Evolutionary conservation across 2,113 vertebrate genomes (phyloP).

Genomic region (Ciconia maguari): DNA sequence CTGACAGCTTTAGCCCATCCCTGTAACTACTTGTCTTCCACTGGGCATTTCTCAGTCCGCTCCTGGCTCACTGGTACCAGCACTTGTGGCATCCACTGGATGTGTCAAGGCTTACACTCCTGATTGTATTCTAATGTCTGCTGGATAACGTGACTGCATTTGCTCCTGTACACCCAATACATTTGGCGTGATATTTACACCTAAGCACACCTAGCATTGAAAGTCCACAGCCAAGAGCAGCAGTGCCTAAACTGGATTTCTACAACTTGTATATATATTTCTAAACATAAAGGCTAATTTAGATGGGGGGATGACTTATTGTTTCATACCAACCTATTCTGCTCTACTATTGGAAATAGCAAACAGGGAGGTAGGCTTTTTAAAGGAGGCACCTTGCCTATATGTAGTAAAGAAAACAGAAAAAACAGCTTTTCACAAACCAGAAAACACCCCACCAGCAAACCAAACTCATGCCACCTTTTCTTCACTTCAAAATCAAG

Average conservation of each 20-base stretch:
- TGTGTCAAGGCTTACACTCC: neutral
- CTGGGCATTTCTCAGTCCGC: slow-evolving; percentile 80
- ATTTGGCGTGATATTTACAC: neutral
- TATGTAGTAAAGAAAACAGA: neutral
- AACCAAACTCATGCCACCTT: neutral
- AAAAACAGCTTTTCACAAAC: neutral
- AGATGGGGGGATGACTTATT: neutral
- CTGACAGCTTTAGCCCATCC: slow-evolving; percentile 80
- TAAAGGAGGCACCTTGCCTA: neutral
- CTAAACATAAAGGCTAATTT: neutral
- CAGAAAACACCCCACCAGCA: neutral
- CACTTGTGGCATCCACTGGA: slow-evolving; percentile 77
- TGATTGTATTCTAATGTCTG: neutral
- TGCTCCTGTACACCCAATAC: neutral
- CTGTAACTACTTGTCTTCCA: slow-evolving; percentile 78
- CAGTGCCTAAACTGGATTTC: neutral
- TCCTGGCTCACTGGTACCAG: slow-evolving; percentile 81
- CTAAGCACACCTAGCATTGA: neutral
- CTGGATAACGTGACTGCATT: neutral
- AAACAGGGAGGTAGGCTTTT: neutral
- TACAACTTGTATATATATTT: neutral
- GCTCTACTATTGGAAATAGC: neutral
- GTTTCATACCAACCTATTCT: neutral
- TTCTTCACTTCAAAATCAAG: neutral
- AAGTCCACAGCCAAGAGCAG: neutral